Conservation (phyloP, 2,113 vertebrate genomes). For the Porphyrio hochstetteri region DNA sequence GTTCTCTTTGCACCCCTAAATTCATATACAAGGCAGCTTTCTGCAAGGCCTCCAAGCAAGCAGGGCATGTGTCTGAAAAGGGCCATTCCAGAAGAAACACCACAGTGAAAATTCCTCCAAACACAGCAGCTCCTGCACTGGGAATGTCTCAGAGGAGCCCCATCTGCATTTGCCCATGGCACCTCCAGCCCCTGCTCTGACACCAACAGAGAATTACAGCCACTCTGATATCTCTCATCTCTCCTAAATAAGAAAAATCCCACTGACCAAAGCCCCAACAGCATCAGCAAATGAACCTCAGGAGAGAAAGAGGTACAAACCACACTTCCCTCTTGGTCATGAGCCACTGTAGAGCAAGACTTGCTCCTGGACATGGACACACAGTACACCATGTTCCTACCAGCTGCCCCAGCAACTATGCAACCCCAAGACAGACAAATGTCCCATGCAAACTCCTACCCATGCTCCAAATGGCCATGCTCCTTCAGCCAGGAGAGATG, state of each 20-base stretch:
- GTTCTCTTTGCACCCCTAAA: not conserved
- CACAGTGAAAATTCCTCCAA: not conserved
- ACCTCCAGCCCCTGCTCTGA: not conserved
- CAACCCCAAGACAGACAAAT: not conserved
- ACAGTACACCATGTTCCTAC: accelerated
- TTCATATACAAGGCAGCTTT: not conserved
- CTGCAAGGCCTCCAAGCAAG: not conserved
- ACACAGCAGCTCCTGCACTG: not conserved
- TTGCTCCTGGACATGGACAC: not conserved
- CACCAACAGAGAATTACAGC: accelerated
- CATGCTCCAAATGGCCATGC: not conserved
- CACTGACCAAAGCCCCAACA: not conserved
- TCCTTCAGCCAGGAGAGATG: not conserved
- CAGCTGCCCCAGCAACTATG: not conserved
- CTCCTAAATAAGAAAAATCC: not conserved
- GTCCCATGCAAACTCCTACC: not conserved
- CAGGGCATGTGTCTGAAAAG: not conserved
- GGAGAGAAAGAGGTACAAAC: not conserved
- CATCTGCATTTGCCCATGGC: accelerated
- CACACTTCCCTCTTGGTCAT: not conserved
- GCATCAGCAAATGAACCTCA: not conserved
- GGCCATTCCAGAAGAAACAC: not conserved
- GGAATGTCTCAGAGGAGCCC: not conserved
- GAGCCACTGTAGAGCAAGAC: not conserved
- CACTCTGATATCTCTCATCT: not conserved